Conservation (phyloP, 2,888 invertebrate genomes). For the Aphodius sticticus region DNA sequence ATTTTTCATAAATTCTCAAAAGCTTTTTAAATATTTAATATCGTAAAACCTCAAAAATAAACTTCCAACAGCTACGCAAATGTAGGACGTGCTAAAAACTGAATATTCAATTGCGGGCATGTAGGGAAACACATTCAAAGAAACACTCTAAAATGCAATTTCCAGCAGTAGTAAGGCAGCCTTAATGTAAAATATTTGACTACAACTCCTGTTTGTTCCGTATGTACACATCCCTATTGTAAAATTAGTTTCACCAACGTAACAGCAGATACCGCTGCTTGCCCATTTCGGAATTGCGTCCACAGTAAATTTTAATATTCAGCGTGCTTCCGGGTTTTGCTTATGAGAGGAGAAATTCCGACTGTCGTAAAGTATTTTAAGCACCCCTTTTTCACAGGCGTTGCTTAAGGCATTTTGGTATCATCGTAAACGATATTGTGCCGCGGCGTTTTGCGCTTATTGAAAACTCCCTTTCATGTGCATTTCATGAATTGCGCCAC, state of each 20-base stretch:
- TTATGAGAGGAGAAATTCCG: background rate
- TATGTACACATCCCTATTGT: background rate
- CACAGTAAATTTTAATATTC: background rate
- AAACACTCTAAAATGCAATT: background rate
- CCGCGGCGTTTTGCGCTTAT: background rate
- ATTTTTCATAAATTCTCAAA: background rate
- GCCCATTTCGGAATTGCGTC: background rate
- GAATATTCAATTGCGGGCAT: background rate
- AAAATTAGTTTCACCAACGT: background rate
- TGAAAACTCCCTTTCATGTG: background rate
- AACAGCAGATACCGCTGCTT: background rate
- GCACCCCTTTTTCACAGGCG: background rate
- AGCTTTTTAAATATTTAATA: background rate
- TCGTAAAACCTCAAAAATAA: too few species aligned
- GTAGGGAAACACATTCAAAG: background rate
- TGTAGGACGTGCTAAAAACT: background rate
- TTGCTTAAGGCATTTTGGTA: background rate
- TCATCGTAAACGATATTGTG: background rate
- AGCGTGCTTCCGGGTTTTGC: background rate
- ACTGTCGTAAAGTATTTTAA: background rate
- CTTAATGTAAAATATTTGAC: background rate
- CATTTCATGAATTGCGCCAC: background rate
- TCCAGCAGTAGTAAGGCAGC: background rate
- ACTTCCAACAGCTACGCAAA: background rate
- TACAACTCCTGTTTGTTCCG: background rate